Evolutionary conservation across 2,797 vertebrate species (phyloP), one percentile per base, ranked within the genome.

Genomic region (Ispidina lecontei): DNA sequence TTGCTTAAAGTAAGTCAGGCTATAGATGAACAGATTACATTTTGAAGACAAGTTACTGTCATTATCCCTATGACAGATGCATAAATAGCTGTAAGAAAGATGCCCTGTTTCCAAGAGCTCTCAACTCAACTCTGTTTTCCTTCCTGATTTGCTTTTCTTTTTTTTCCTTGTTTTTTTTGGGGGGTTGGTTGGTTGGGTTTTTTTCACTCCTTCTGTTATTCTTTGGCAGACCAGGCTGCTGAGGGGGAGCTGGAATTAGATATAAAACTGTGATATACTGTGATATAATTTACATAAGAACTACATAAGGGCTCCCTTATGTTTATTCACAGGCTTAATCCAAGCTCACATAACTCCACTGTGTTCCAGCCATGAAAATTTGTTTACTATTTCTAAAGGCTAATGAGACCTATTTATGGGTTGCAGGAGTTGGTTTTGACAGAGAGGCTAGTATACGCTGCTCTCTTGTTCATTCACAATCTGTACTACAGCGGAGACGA

Each of bases 361-460:
- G 95, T 96, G 93, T 97, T 97, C 93, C 94, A 97, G 95, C 96
- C 94, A 96, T 97, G 92, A 97, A 96, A 95, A 94, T 95, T 90
- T 97, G 94, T 97, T 97, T 97, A 96, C 96, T 94, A 91, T 97
- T 97, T 96, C 95, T 96, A 95, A 97, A 97, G 93, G 74, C 97
- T 98, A 98, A 98, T 96, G 91, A 97, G 96, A 97, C 91, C 95
- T 97, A 81, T 97, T 97, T 98, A 96, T 98, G 97, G 93, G 90
- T 98, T 98, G 95, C 98, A 99, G 99, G 99, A 98, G 97, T 99
- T 93, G 98, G 98, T 96, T 99, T 99, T 97, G 99, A 99, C 98
- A 99, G 99, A 99, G 99, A 99, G 93, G 99, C 99, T 96, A 99
- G 99, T 98, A 99, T 99, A 96, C 99, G 99, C 98, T 99, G 99